A percentile compares a stretch with the other conserved stretches of the same genome.
These are phyloP conservation scores for Aphis craccivora DNA, from an alignment of 1,140 invertebrate species.

Conservation along the genomic window DNA sequence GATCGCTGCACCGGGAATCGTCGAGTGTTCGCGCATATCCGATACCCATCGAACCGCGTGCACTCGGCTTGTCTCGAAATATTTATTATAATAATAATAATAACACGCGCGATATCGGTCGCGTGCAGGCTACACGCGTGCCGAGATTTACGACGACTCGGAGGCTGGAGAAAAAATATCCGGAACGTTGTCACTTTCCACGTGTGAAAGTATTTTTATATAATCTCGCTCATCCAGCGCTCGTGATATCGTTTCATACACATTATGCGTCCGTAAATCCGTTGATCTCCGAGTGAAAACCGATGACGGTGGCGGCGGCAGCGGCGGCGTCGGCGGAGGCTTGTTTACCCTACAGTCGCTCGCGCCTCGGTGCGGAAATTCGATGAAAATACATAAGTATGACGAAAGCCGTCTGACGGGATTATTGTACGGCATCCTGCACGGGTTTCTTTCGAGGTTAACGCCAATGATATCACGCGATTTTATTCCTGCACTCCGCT, in stretches of 20 bases:
- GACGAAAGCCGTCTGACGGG: neutral
- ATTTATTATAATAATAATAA: neutral
- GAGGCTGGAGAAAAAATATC: neutral
- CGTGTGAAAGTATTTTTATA: constrained; percentile 11
- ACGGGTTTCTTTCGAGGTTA: neutral
- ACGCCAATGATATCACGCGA: neutral
- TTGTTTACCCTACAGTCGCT: neutral
- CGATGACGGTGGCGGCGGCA: no score
- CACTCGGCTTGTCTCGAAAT: neutral
- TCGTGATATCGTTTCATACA: neutral
- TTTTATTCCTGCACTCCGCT: neutral
- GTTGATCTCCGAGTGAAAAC: neutral
- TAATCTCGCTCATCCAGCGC: neutral
- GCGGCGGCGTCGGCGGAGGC: no score
- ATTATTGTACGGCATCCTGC: neutral
- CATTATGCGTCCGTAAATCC: neutral
- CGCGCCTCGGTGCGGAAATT: neutral
- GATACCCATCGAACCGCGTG: neutral
- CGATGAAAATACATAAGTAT: neutral
- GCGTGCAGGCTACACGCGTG: neutral
- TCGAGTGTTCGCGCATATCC: neutral
- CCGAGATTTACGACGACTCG: neutral
- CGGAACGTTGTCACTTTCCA: neutral
- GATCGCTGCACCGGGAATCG: neutral
- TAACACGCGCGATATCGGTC: neutral